A percentile compares a stretch with the other conserved stretches of the same genome.
Conservation (phyloP, 2,797 vertebrate species). For the Aplochiton taeniatus region DNA sequence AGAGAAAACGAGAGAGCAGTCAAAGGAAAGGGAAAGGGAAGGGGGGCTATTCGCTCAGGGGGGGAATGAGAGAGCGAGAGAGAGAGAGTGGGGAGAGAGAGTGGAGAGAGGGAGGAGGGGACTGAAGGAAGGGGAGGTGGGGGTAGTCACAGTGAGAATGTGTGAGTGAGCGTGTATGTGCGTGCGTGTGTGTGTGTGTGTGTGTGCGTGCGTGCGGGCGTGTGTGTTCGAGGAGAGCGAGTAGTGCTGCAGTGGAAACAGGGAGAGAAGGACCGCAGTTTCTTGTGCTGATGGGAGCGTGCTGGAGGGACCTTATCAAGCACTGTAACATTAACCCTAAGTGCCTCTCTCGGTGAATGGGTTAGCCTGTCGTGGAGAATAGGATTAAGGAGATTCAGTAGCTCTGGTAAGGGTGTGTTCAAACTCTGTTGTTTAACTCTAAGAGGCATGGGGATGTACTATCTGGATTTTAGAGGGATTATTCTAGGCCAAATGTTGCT, state of each 20-base stretch:
- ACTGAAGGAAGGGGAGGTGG: constrained; percentile 55
- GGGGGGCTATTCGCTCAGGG: constrained; percentile 57
- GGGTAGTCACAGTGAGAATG: constrained; percentile 66
- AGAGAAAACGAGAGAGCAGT: constrained; percentile 9
- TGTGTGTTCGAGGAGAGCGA: constrained; percentile 54
- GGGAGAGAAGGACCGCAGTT: constrained; percentile 78
- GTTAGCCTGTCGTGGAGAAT: constrained; percentile 62
- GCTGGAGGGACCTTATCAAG: constrained; percentile 60
- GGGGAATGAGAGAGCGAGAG: constrained; percentile 61
- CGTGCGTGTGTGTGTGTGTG: constrained; percentile 37
- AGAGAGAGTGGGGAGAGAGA: constrained; percentile 34
- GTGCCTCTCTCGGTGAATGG: constrained; percentile 76
- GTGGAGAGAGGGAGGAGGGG: not conserved
- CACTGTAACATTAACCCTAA: constrained; percentile 69
- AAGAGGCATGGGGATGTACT: constrained; percentile 32
- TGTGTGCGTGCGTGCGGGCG: constrained; percentile 38
- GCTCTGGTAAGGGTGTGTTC: constrained; percentile 68
- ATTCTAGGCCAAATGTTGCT: constrained; percentile 4
- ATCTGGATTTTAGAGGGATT: constrained; percentile 18
- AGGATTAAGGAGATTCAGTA: constrained; percentile 68
- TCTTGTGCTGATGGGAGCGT: constrained; percentile 74
- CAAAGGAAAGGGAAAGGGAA: constrained; percentile 15
- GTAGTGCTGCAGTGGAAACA: constrained; percentile 78
- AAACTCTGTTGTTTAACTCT: constrained; percentile 51
- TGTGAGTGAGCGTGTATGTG: constrained; percentile 35